phyloP scores from a whole-genome alignment of 2,113 vertebrate genomes.

The Carassius auratus region DNA sequence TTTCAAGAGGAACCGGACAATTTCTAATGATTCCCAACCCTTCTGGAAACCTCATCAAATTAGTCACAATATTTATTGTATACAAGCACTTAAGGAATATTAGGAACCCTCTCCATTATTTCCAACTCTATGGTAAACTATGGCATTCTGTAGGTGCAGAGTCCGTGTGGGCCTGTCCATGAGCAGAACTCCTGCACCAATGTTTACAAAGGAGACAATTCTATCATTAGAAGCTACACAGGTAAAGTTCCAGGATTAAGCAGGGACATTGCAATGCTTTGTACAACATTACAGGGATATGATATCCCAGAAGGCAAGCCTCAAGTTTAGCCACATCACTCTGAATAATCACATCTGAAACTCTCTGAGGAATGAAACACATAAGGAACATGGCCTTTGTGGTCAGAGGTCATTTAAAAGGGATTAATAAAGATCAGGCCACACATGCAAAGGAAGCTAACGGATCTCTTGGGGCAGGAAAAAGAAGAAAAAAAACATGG shows the following conservation, averaged over 20 bases:
- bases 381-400: not conserved
- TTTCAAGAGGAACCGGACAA: no score
- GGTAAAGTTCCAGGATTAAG: not conserved
- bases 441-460: not conserved
- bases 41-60: not conserved
- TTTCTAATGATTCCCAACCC: no score
- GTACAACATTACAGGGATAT: not conserved
- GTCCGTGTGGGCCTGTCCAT: not conserved
- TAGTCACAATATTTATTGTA: not conserved
- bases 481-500: not conserved
- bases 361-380: not conserved
- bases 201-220: not conserved
- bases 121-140: not conserved
- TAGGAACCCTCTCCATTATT: not conserved
- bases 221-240: not conserved
- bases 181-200: not conserved
- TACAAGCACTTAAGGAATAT: conserved; percentile 6
- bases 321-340: not conserved
- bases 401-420: conserved; percentile 8
- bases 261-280: not conserved
- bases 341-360: not conserved
- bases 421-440: not conserved
- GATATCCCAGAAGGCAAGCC: not conserved
- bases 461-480: not conserved
- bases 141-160: not conserved